These are phyloP conservation scores for Tridacna crocea DNA, from an alignment of 2,888 invertebrate genomes.

Conservation along the genomic window DNA sequence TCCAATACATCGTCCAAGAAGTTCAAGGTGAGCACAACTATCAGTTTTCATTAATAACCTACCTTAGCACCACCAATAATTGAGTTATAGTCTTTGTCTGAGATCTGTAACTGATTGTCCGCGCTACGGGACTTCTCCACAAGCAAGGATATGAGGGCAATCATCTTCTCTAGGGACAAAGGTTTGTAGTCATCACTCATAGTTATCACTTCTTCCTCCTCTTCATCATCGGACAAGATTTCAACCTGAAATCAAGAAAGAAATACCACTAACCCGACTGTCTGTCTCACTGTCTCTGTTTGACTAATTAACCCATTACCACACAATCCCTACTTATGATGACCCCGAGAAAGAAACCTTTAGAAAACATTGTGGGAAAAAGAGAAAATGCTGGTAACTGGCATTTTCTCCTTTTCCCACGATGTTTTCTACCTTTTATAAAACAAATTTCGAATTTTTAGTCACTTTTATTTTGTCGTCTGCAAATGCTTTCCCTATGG, in stretches of 20 bases:
- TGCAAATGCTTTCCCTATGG: too few relatives aligned
- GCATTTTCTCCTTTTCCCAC: not conserved
- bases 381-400: not conserved
- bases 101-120: constrained; percentile 89
- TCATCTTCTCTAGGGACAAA: constrained; percentile 97
- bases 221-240: constrained; percentile 89
- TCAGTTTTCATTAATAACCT: not conserved
- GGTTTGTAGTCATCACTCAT: constrained; percentile 91
- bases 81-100: constrained; percentile 91
- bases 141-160: constrained; percentile 93
- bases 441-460: too few relatives aligned
- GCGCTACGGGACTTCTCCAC: constrained; percentile 92
- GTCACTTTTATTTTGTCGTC: too few relatives aligned
- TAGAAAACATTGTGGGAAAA: not conserved
- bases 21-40: too few relatives aligned
- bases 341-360: not conserved
- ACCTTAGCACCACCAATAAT: constrained; percentile 90
- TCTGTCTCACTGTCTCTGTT: too few relatives aligned
- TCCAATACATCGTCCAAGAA: too few relatives aligned
- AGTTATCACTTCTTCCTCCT: constrained; percentile 88
- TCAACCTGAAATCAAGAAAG: constrained; percentile 84
- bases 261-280: not conserved
- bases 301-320: not conserved
- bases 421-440: too few relatives aligned
- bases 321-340: too few relatives aligned